Conservation (phyloP, 2,888 invertebrate species). For the Ormia ochracea region DNA sequence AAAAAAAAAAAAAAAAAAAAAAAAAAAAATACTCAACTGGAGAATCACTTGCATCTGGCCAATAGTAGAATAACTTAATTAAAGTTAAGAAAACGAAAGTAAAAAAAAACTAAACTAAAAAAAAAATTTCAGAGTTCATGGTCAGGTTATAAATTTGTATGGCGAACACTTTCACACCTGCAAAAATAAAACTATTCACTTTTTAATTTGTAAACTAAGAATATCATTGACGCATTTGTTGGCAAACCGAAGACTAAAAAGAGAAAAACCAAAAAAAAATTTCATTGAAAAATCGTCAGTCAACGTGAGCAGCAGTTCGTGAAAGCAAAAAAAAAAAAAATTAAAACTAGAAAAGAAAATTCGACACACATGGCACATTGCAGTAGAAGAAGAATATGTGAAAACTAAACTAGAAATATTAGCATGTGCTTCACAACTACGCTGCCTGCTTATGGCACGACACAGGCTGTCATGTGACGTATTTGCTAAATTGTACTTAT, state of each 20-base stretch:
- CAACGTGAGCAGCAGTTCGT: slow-evolving; percentile 6
- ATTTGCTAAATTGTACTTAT: not conserved
- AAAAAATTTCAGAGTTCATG: no score
- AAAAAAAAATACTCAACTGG: no score
- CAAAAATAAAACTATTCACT: no score
- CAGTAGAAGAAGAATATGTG: not conserved
- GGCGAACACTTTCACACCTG: no score
- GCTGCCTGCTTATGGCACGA: slow-evolving; percentile 10
- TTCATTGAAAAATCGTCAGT: slow-evolving; percentile 17
- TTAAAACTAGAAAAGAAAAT: not conserved
- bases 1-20: no score
- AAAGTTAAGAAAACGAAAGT: no score
- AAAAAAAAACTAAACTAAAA: no score
- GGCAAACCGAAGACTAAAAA: not conserved
- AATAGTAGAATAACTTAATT: no score
- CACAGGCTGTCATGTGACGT: slow-evolving; percentile 5
- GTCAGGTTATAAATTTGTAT: no score
- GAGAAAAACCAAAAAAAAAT: not conserved
- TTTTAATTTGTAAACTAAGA: no score
- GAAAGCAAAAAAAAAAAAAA: slow-evolving; percentile 20
- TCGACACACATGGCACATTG: not conserved
- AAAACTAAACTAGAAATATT: not conserved
- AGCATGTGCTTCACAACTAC: not conserved
- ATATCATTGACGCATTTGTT: no score
- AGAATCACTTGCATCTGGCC: no score